Base-by-base conservation (phyloP, 2,888 invertebrate species). In the Apotomis capreana region DNA sequence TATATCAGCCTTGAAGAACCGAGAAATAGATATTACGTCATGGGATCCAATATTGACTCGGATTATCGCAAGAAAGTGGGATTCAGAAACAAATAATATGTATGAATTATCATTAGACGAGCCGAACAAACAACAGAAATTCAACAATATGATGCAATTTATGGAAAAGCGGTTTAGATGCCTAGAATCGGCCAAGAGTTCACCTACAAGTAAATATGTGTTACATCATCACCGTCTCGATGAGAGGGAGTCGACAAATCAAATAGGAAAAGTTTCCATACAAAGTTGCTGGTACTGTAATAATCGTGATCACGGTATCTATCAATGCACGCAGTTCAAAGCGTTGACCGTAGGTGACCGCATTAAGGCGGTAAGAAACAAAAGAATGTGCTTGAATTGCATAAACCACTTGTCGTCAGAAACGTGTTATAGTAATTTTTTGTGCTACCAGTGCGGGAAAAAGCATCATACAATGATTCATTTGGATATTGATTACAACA, bases 271-370 rank as follows among this genome's bases (percentile, higher is more conserved):
- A 54, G 40, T 40, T 4, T 40, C 3, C 5, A 5, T 3, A 40
- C 54, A 52, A 13, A 2, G 54, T 5, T 64, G 54, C 40, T 64
- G 64, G 64, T 64, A 54, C n/a, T 64, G 64, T 10, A 55, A 55
- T 55, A 55, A 55, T 13, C 40, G 5, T 40, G 54, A 64, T 8
- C 64, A 64, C 37, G 52, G 52, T 64, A 64, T 64, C 9, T 52
- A 64, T 5, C 64, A 64, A 15, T 64, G 64, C n/a, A n/a, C 44
- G n/a, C 37, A 52, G 10, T 64, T 64, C 44, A 4, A 37, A 64
- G 13, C 64, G 8, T 40, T 64, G 37, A n/a, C 37, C 0, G 54
- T 55, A 10, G 37, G 13, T 54, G 64, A 64, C 15, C 54, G 64
- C 54, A 54, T 54, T 15, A 55, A 36, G 10, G 37, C 13, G 15